Base-by-base conservation (phyloP, 2,888 invertebrate genomes). In the Carabus problematicus region DNA sequence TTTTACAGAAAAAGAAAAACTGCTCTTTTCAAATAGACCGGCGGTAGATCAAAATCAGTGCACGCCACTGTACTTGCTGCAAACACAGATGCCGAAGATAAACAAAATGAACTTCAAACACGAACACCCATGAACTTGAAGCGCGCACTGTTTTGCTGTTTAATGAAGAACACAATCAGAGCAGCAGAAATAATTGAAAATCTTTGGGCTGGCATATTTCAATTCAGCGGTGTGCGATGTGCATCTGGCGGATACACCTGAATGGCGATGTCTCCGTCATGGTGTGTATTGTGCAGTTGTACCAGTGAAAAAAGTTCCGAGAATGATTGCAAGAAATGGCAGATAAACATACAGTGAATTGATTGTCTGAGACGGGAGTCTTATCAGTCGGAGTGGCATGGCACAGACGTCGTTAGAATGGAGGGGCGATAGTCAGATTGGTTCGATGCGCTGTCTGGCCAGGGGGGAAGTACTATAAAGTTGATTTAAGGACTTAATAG, bases 401-500 rank as follows among this genome's bases (percentile, higher is more conserved):
- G 18, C 41, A 45, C 39, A 64, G 64, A 45, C 54, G 54, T 16
- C 19, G 55, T 63, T 39, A 41, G 43, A 14, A 11, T 54, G 18
- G 18, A 41, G 64, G 64, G 64, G 64, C 55, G 64, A 64, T 64
- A 49, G 39, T 43, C 45, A 64, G 64, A 64, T 64, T 29, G 39
- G 42, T 55, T 56, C 42, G 55, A 64, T 64, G 52, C 63, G 19
- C 47, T 39, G 18, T 49, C 49, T 62, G n/a, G 14, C 12, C n/a
- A 18, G 40, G 39, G 64, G 55, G 56, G 56, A 54, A 56, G 54
- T 56, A 64, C 64, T 64, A 64, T 64, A 64, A 64, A 64, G 56
- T 64, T 64, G 64, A 64, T 64, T 64, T 64, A 64, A 56, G 64
- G 39, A 56, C 55, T 55, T 64, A 64, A 64, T 64, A 56, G 64